Base-by-base conservation (phyloP, 2,797 vertebrate genomes). In the Pseudomugil tenellus region DNA sequence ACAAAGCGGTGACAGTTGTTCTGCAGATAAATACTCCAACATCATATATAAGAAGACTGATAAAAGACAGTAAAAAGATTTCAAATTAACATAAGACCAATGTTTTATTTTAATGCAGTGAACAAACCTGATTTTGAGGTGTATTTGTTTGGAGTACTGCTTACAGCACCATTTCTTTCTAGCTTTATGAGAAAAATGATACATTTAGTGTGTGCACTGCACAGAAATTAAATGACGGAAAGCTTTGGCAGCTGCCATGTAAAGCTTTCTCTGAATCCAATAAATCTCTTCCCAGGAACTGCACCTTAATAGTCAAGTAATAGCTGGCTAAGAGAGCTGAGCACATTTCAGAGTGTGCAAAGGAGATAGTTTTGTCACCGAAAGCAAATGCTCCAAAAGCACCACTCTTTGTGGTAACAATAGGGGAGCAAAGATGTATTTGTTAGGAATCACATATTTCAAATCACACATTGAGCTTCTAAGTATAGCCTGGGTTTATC, bases 401-500 rank as follows among this genome's bases (percentile, higher is more conserved):
- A 79, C 74, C 81, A 80, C 74, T 75, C 68, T 79, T 62, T 2
- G 72, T 37, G 56, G 71, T 63, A 71, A 88, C 84, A 91, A 83
- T 67, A 70, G 67, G 80, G 60, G 68, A 73, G 76, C 69, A 85
- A 77, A 71, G 80, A 63, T 19, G 16, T 72, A 79, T 84, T 81
- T 77, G 77, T 75, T 75, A 86, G 57, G 78, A 87, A 84, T 84
- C 81, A 73, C 72, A 83, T 76, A 80, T 89, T 89, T 89, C 58
- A 84, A 86, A 87, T 89, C 80, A 71, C 79, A 81, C 86, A 67
- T 81, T 78, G 67, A 75, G 81, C 77, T 82, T 90, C 89, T 86
- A 90, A 91, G 90, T 92, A 89, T 90, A 92, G 87, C 74, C 54
- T 16, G 17, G 73, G 74, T 90, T 89, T 87, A 89, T 89, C 84